Base-by-base conservation (phyloP, 2,113 vertebrate genomes). In the Toxostoma redivivum region DNA sequence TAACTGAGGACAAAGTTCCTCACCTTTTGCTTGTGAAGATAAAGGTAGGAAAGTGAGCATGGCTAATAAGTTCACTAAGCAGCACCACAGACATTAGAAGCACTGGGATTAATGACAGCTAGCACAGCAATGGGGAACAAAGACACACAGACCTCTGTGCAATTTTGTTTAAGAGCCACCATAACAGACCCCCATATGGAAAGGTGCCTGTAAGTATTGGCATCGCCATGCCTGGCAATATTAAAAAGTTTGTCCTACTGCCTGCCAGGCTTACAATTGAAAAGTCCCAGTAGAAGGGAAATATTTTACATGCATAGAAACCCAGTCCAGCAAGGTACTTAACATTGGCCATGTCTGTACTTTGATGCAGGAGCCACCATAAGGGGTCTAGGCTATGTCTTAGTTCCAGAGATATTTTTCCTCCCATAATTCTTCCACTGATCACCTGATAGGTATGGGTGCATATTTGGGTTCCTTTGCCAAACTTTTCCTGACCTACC, bases 101-200 rank as follows among this genome's bases (percentile, higher is more conserved):
- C 37, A 44, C 31, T 35, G 16, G 13, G 15, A 73, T 65, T 58
- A 80, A 45, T 2, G 3, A 25, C 37, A 76, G 16, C 47, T 50
- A 50, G n/a, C 37, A 16, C 8, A 51, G 8, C 47, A n/a, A n/a
- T n/a, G 37, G 19, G 74, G 30, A 62, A 51, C 24, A 64, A 78
- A 64, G 58, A 42, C 3, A 42, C 30, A 22, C 0, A 1, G 31
- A 78, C 24, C 19, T 27, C 24, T 17, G 47, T 1, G 0, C 0
- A 0, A 22, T 23, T 28, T 51, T 64, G 31, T 51, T 53, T 42
- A 42, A 42, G 30, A 64, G 23, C 30, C 1, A 2, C 35, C 23
- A 8, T 62, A 51, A 42, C 5, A 51, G 37, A 27, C 13, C 8
- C 30, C 18, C 8, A 40, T 0, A 0, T 60, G 35, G 22, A 2